A percentile compares a stretch with the other conserved stretches of the same genome.
phyloP scores from a whole-genome alignment of 1,140 invertebrate genomes.

The Choristoneura fumiferana region DNA sequence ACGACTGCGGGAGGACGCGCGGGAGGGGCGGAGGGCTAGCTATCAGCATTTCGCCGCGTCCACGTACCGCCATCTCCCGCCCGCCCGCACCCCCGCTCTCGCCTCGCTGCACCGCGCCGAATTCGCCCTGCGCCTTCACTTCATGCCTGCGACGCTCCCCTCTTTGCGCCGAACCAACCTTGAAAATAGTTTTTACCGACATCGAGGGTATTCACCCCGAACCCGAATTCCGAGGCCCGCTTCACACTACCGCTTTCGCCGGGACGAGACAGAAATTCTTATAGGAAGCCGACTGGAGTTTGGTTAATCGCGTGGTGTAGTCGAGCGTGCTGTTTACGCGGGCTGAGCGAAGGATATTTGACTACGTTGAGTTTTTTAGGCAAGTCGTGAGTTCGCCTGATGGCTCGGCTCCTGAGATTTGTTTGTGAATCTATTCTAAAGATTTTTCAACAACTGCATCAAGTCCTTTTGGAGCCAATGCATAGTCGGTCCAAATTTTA shows the following conservation, averaged over 20 bases:
- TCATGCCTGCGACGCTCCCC: slow-evolving; percentile 60
- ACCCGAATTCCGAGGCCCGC: slow-evolving; percentile 66
- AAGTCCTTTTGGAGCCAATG: too few species aligned
- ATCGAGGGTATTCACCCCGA: slow-evolving; percentile 75
- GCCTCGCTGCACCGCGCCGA: slow-evolving; percentile 56
- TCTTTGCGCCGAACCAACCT: slow-evolving; percentile 67
- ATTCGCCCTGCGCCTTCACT: slow-evolving; percentile 49
- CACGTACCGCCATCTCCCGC: slow-evolving; percentile 33
- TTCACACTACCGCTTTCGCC: slow-evolving; percentile 59
- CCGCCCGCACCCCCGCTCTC: slow-evolving; percentile 35
- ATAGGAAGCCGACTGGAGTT: slow-evolving; percentile 42
- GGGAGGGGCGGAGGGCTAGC: slow-evolving; percentile 38
- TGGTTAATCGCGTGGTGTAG: slow-evolving; percentile 34
- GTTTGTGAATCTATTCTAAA: slow-evolving; percentile 46
- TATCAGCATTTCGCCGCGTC: slow-evolving; percentile 76
- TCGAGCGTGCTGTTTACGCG: slow-evolving; percentile 49
- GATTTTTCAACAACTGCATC: slow-evolving; percentile 32
- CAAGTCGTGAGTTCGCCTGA: slow-evolving; percentile 53
- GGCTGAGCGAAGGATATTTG: slow-evolving; percentile 70
- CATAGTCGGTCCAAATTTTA: too few species aligned
- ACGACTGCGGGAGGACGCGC: slow-evolving; percentile 15
- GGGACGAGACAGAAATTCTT: slow-evolving; percentile 45
- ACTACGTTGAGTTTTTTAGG: slow-evolving; percentile 67
- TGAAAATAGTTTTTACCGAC: slow-evolving; percentile 77
- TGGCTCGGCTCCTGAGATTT: slow-evolving; percentile 40